Evolutionary conservation across 2,888 invertebrate species (phyloP).

Genomic region (Chrysotoxum bicinctum): DNA sequence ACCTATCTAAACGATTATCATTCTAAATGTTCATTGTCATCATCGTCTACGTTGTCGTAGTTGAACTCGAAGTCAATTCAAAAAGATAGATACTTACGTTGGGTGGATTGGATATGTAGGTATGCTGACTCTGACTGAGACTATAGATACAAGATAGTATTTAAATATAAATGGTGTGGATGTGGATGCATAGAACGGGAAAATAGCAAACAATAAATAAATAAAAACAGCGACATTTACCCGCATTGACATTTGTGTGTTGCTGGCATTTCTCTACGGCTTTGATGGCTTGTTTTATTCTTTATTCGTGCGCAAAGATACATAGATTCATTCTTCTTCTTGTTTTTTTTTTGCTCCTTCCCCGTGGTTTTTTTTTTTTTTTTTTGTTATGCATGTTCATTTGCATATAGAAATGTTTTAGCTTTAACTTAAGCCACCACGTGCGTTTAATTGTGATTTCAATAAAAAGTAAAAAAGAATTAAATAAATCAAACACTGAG

Average conservation of each 20-base stretch:
- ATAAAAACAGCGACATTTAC: slow-evolving; percentile 61
- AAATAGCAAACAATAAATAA: slow-evolving; percentile 28
- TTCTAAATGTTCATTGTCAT: slow-evolving; percentile 35
- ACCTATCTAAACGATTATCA: slow-evolving; percentile 33
- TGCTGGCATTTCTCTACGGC: slow-evolving; percentile 61
- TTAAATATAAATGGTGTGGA: neutral
- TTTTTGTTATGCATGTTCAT: slow-evolving; percentile 64
- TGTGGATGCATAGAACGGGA: slow-evolving; percentile 12
- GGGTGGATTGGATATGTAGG: neutral
- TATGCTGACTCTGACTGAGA: neutral
- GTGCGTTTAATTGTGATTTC: slow-evolving; percentile 68
- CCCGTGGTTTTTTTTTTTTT: slow-evolving; percentile 4
- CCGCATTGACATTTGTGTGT: slow-evolving; percentile 70
- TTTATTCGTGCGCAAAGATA: slow-evolving; percentile 62
- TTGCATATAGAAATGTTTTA: slow-evolving; percentile 67
- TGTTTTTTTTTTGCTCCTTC: neutral
- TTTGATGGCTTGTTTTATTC: slow-evolving; percentile 61
- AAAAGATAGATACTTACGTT: neutral
- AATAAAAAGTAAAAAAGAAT: slow-evolving; percentile 3
- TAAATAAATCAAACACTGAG: neutral
- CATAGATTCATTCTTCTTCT: slow-evolving; percentile 25
- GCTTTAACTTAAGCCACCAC: slow-evolving; percentile 58
- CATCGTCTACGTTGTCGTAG: neutral
- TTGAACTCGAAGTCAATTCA: slow-evolving; percentile 18
- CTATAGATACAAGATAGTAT: slow-evolving; percentile 6